Evolutionary conservation across 2,888 invertebrate genomes (phyloP), one percentile per base, ranked within the genome.

Genomic region (Morpho deidamia): DNA sequence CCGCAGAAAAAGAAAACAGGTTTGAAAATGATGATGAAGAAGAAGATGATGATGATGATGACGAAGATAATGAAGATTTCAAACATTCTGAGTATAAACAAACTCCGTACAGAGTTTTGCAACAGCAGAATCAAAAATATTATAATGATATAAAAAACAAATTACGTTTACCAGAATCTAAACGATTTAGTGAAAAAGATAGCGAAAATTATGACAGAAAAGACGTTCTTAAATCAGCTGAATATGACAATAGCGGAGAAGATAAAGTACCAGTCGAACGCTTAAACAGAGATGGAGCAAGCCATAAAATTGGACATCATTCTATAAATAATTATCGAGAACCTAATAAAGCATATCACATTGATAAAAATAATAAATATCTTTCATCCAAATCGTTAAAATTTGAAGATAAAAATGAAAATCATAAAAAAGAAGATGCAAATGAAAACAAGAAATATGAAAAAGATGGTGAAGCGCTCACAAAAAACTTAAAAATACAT

Each of bases 271-370:
- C 12, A 34, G 46, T 42, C 8, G 50, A 56, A 47, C 12, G 65
- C 39, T 66, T 59, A 51, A 60, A 51, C 44, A 56, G 60, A 55
- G 59, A 40, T 43, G 47, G 48, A 46, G 42, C 54, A 32, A 23
- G 2, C 5, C 12, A 12, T 41, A 32, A 48, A 34, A 33, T 11
- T 41, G 12, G 11, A 11, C 23, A 48, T 34, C 11, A 23, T 23
- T 23, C n/a, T 12, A 12, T 10, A 7, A 11, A 34, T 34, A 10
- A 33, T 23, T 12, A 11, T 11, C 37, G 32, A 37, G 32, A 8
- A 35, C 51, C 11, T 44, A 39, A 34, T 39, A 38, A 44, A 32
- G 9, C 38, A 43, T 51, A 51, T 11, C 1, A 44, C 3, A 48
- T 38, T 3, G 45, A 46, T 8, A 49, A 49, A 34, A 52, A 44